Evolutionary conservation across 64 coral and sea anemone genomes (phyloP), one percentile per base, ranked within the genome.

Genomic region (Montipora cactus): DNA sequence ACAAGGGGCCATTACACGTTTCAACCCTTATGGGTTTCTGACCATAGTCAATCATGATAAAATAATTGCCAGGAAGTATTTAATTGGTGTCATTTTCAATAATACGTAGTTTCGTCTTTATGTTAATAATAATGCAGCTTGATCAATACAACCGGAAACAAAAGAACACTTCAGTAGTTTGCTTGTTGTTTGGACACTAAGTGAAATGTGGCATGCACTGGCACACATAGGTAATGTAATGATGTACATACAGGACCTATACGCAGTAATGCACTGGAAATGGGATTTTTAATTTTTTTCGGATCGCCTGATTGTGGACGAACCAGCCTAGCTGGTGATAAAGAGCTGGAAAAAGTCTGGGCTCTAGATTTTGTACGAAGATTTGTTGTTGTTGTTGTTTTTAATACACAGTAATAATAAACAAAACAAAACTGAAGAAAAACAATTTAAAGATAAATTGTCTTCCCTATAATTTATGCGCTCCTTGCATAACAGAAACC

Each of bases 41-140:
- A 23, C 23, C 23, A 23, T 23, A 23, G 23, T 23, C 23, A 23
- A 66, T 66, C 61, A 66, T 66, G 61, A 66, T 66, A 66, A 66
- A 66, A 66, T 66, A 66, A 66, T 66, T 66, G 61, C 61, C 61
- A 66, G 61, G 61, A 66, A 66, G 61, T 66, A 66, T 66, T 66
- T 66, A 8, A 16, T 66, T 66, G 61, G 61, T 66, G 0, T 13
- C 61, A 66, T 66, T 66, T 66, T 66, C 61, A 66, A 66, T 66
- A 66, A 66, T 66, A 66, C 11, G 61, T 66, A 66, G 61, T 66
- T 66, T 66, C 61, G 61, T 66, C 61, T 66, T 66, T 66, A 66
- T 66, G 61, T 66, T 8, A 66, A 66, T 66, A 66, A 66, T 66
- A 66, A 13, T 66, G 1, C 61, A 66, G 61, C 61, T 66, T 66